Evolutionary conservation across 2,113 vertebrate species (phyloP).

Genomic region (Myotis davidii): DNA sequence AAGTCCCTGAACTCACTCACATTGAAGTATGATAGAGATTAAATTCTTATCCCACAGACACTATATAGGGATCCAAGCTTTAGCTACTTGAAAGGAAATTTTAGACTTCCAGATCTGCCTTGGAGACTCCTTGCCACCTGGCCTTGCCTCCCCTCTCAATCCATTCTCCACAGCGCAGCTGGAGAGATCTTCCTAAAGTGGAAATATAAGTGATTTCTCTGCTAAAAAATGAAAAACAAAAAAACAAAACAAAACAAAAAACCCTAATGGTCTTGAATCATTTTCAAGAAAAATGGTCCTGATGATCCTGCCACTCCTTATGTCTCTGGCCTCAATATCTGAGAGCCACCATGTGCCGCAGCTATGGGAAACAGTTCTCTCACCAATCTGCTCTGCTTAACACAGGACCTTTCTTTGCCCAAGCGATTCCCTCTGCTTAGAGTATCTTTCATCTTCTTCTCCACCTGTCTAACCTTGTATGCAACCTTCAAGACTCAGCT

Average conservation of each 20-base stretch:
- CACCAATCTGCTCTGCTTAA: background rate
- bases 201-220: background rate
- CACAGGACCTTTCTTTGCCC: background rate
- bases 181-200: background rate
- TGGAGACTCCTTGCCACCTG: background rate
- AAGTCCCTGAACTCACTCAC: background rate
- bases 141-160: background rate
- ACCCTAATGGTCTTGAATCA: background rate
- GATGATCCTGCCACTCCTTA: background rate
- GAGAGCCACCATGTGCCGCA: rapidly evolving
- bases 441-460: background rate
- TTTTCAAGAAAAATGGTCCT: background rate
- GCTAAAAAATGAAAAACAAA: background rate
- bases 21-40: background rate
- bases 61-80: background rate
- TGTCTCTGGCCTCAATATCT: background rate
- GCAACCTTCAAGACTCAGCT: background rate
- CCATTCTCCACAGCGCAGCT: background rate
- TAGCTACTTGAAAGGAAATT: background rate
- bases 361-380: background rate
- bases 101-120: background rate
- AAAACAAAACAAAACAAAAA: background rate
- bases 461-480: background rate
- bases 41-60: background rate
- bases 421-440: background rate